Conservation (phyloP, 2,113 vertebrate genomes). For the Neoarius graeffei region DNA sequence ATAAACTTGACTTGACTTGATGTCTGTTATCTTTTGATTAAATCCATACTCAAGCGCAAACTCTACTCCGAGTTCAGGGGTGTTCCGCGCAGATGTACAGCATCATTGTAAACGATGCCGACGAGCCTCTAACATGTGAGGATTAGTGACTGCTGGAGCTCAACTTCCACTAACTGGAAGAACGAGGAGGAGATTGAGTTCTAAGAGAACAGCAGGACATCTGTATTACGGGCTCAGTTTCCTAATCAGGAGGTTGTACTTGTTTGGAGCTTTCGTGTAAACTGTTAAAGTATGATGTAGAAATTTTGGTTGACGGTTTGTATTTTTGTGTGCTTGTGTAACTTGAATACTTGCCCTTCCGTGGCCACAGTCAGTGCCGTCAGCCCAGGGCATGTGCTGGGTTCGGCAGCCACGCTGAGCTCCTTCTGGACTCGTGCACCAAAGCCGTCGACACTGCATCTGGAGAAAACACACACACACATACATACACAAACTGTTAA, state of each 20-base stretch:
- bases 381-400: conserved; percentile 97
- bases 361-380: conserved; percentile 91
- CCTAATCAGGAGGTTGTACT: background rate
- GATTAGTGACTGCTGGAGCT: conserved; percentile 12
- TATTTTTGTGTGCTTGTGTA: background rate
- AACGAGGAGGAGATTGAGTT: conserved; percentile 58
- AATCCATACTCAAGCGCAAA: conserved; percentile 38
- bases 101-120: conserved; percentile 33
- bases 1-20: too few species aligned
- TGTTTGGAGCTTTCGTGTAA: background rate
- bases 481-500: conserved; percentile 30
- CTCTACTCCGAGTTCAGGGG: background rate
- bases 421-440: conserved; percentile 92
- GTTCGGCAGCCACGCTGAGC: conserved; percentile 91
- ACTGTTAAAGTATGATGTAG: background rate
- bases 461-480: conserved; percentile 62
- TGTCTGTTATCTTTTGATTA: conserved; percentile 32
- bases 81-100: conserved; percentile 30
- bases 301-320: background rate
- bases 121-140: background rate
- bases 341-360: conserved; percentile 80
- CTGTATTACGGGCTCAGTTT: background rate
- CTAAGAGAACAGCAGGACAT: conserved; percentile 40
- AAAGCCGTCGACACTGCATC: conserved; percentile 93
- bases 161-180: conserved; percentile 60